phyloP scores from a whole-genome alignment of 1,140 invertebrate species.

The Melanaphis sacchari region DNA sequence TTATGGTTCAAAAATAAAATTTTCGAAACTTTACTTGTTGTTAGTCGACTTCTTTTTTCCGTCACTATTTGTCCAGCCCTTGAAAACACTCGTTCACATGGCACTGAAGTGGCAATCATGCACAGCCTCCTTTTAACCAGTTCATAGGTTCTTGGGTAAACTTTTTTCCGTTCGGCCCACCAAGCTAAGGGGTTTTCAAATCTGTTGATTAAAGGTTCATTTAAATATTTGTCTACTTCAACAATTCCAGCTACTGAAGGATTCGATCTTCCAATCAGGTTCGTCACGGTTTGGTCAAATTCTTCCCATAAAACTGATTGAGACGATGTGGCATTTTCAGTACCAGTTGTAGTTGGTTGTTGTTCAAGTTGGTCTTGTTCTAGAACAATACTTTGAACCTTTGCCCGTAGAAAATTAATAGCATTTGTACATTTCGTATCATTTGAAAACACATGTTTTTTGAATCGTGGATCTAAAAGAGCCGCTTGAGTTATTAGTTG shows the following conservation, averaged over 20 bases:
- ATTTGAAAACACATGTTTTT: conserved; percentile 1
- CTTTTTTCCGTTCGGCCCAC: conserved; percentile 62
- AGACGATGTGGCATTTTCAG: neutral
- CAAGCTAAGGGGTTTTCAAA: conserved; percentile 59
- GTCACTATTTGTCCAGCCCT: no score
- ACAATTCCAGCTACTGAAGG: neutral
- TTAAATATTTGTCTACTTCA: conserved; percentile 49
- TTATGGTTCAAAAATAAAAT: no score
- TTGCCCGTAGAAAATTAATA: neutral
- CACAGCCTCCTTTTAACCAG: conserved; percentile 21
- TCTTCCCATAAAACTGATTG: conserved; percentile 29
- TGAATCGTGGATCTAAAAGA: conserved; percentile 39
- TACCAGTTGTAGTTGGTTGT: neutral
- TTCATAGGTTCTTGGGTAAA: conserved; percentile 60
- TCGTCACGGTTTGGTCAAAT: conserved; percentile 13
- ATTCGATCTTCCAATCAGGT: neutral
- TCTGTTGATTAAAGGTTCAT: neutral
- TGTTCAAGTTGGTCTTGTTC: neutral
- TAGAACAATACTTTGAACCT: conserved; percentile 2
- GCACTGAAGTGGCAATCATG: neutral
- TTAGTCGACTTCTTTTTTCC: no score
- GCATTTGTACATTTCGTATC: neutral
- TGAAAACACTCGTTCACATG: no score
- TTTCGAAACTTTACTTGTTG: no score
- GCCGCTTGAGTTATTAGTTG: neutral